Percentiles rank a stretch among this genome's conserved stretches.
Conservation (phyloP, 2,113 vertebrate genomes). For the Odontesthes bonariensis region DNA sequence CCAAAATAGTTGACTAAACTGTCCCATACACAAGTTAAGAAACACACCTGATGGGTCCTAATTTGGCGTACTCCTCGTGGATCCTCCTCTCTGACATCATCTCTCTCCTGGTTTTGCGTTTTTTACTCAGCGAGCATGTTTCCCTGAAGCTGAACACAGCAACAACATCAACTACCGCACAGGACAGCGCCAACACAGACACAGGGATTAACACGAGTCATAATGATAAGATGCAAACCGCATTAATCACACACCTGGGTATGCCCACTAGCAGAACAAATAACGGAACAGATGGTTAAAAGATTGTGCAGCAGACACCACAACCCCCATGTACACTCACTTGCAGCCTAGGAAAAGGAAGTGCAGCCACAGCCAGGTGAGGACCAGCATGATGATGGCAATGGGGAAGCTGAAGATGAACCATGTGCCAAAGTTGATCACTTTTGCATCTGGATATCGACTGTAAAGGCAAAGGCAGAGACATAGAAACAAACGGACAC, state of each 20-base stretch:
- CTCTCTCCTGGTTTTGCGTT: constrained; percentile 93
- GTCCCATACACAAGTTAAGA: background rate
- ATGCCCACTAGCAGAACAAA: constrained; percentile 30
- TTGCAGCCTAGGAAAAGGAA: constrained; percentile 98
- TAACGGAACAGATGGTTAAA: background rate
- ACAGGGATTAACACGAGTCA: constrained; percentile 35
- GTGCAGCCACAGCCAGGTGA: constrained; percentile 98
- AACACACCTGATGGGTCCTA: constrained; percentile 90
- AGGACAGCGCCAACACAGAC: background rate
- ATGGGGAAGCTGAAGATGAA: constrained; percentile 98
- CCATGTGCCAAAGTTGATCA: constrained; percentile 98
- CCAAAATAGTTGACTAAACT: no score
- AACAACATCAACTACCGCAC: constrained; percentile 12
- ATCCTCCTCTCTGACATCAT: constrained; percentile 94
- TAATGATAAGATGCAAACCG: constrained; percentile 44
- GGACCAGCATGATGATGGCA: constrained; percentile 93
- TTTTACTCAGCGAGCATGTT: constrained; percentile 97
- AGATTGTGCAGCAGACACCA: background rate
- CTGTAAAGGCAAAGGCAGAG: constrained; percentile 73
- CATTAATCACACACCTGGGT: constrained; percentile 23
- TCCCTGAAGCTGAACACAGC: constrained; percentile 89
- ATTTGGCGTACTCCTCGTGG: constrained; percentile 93
- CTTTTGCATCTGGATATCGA: constrained; percentile 93
- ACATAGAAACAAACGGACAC: background rate
- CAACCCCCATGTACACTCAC: constrained; percentile 83